phyloP scores from a whole-genome alignment of 1,140 invertebrate species.

The Procambarus clarkii region DNA sequence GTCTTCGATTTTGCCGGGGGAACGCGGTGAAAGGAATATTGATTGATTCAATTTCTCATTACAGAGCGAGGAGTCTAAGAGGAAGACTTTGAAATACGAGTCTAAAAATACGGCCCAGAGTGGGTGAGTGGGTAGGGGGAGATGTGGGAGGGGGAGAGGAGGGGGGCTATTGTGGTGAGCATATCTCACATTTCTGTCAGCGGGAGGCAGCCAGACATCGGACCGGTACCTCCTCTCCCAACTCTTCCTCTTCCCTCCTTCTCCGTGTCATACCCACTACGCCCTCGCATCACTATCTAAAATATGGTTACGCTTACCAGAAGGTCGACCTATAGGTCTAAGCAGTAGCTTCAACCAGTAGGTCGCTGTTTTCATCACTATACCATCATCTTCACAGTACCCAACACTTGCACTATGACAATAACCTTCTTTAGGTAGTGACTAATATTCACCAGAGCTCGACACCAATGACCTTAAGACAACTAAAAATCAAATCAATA shows the following conservation, averaged over 20 bases:
- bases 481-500: too few relatives aligned
- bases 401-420: too few relatives aligned
- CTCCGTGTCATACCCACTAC: neutral
- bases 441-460: too few relatives aligned
- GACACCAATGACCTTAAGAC: too few relatives aligned
- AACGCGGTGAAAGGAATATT: constrained; percentile 15
- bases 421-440: too few relatives aligned
- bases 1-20: neutral
- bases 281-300: neutral
- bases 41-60: constrained; percentile 15
- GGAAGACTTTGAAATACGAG: neutral
- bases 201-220: neutral
- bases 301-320: too few relatives aligned
- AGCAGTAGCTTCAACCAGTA: too few relatives aligned
- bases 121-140: neutral
- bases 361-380: too few relatives aligned
- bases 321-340: too few relatives aligned
- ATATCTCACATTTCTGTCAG: constrained; percentile 25
- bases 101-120: neutral
- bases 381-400: too few relatives aligned
- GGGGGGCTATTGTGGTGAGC: neutral
- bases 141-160: neutral
- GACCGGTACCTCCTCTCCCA: neutral
- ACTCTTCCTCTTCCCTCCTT: neutral
- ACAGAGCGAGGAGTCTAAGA: neutral